Evolutionary conservation across 2,113 vertebrate genomes (phyloP).

Genomic region (Motacilla tschutschensis): DNA sequence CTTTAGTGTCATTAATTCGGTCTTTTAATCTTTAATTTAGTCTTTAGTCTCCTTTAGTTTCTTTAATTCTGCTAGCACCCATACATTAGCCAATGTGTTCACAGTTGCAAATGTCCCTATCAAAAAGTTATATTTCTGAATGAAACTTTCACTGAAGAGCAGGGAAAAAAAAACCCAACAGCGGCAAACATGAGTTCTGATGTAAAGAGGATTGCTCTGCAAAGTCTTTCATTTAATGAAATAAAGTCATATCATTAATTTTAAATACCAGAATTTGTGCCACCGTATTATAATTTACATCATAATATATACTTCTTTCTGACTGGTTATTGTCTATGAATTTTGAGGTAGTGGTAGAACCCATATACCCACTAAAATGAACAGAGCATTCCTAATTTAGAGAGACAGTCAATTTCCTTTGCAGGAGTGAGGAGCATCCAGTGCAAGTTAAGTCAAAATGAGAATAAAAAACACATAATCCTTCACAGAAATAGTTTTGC

Average conservation of each 20-base stretch:
- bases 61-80: neutral
- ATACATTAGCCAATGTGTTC: neutral
- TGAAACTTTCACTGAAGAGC: neutral
- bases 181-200: neutral
- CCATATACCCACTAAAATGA: neutral
- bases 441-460: neutral
- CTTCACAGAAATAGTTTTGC: neutral
- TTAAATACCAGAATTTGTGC: neutral
- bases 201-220: neutral
- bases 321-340: neutral
- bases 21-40: neutral
- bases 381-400: neutral
- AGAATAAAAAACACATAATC: neutral
- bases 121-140: neutral
- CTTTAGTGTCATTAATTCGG: neutral
- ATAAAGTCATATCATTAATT: neutral
- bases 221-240: neutral
- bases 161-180: neutral
- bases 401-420: neutral
- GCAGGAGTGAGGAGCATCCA: neutral
- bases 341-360: neutral
- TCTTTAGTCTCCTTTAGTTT: neutral
- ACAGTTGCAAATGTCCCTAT: neutral
- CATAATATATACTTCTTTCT: neutral
- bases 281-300: neutral